Base-by-base conservation (phyloP, 1,140 invertebrate species). In the Anastrepha obliqua region DNA sequence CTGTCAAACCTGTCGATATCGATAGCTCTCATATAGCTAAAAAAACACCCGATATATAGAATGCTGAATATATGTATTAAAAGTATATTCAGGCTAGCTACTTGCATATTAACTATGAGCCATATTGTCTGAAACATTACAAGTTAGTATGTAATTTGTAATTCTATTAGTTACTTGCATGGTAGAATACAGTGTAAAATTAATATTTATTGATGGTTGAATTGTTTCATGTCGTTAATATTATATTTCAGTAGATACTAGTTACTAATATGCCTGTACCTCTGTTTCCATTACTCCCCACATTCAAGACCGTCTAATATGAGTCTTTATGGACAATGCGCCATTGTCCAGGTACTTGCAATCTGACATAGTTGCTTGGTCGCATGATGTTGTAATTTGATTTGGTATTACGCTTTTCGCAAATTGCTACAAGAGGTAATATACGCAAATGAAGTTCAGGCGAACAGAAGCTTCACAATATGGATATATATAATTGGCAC, bases 171-270 rank as follows among this genome's bases (percentile, higher is more conserved):
- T 29, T 67, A 39, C 39, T 67, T 67, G 65, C 9, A 67, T 67
- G 65, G 65, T 42, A 11, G 39, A 67, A 67, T 20, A 67, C 65
- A 67, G 65, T 67, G 65, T 67, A 67, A 67, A 67, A 67, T 67
- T 67, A 67, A 67, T 67, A 67, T 67, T 67, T 67, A 67, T 67
- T 67, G 65, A 39, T 67, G 39, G 65, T 67, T 39, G 65, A 67
- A 67, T 67, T 67, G 65, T 67, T 67, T 20, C 65, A 39, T 67
- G 62, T 64, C 11, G 6, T 20, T 15, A 20, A 64, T 64, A 64
- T 29, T 29, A 29, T 29, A 29, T 64, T 64, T n/a, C 7, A 64
- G 1, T n/a, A n/a, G 20, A 20, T 64, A 17, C 62, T 64, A 29
- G 65, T 67, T 11, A 67, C 39, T 39, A 20, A 11, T 13, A 42